Evolutionary conservation across 2,797 vertebrate species (phyloP), one percentile per base, ranked within the genome.

Genomic region (Coccyzus lansbergi): DNA sequence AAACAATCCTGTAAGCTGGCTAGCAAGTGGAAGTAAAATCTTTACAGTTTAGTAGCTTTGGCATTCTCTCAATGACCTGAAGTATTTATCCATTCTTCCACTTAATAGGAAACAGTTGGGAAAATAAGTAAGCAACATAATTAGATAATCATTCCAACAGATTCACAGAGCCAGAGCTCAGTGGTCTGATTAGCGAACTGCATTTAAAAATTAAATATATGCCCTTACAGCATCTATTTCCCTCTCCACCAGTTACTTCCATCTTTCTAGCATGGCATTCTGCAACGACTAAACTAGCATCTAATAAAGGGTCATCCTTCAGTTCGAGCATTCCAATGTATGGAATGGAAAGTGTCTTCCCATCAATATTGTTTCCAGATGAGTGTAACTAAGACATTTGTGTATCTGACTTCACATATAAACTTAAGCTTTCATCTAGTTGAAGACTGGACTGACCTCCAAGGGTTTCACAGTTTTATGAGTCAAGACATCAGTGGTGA

Each of bases 41-140:
- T 91, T 93, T 44, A 91, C 91, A 94, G 82, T 64, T 94, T 85
- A 88, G 84, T 22, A 89, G 78, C 58, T 91, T 60, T 92, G 91
- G 76, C 91, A 89, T 69, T 87, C 71, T 87, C 69, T 91, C 95
- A 95, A 81, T 71, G 83, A 83, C 82, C 82, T 36, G 11, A 87
- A 89, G 86, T 88, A 88, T 86, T 92, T 89, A 86, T 33, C 76
- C 59, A 76, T 86, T 88, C 83, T 88, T 82, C 63, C 70, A 84
- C 55, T 90, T 55, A 33, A 3, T 69, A 82, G 48, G 72, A 81
- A 90, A 92, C 64, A 88, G 83, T 48, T 72, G 77, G 70, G 42
- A 77, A 94, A 95, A 69, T 52, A 77, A 81, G 53, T 12, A 77
- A 8, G 42, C 34, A 83, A 71, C 2, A 7, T 79, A 84, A 92